Base-by-base conservation (phyloP, 2,888 invertebrate genomes). In the Amphipyra tragopoginis region DNA sequence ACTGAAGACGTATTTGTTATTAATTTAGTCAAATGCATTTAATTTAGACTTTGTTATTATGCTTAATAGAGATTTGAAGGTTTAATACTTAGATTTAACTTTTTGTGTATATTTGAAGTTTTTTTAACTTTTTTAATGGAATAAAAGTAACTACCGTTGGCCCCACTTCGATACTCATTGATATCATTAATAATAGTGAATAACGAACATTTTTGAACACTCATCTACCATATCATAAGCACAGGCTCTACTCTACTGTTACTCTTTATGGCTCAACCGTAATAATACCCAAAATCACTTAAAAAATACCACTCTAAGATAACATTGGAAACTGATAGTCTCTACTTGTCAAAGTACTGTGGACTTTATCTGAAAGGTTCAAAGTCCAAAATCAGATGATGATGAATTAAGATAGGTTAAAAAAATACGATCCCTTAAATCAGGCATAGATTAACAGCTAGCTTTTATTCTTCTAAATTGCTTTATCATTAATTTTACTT, bases 261-360 rank as follows among this genome's bases (percentile, higher is more conserved):
- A 33, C 26, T 39, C 50, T 14, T 21, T 39, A 15, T 36, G 42
- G 39, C n/a, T 14, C 11, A 55, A 53, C 61, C 57, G 65, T 69
- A 50, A 61, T 60, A 49, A 63, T 44, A 36, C 54, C 34, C 10
- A 56, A 61, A 74, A 44, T 38, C 51, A 65, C 57, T 75, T 57
- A 39, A 59, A 60, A 56, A 60, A 48, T 54, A 71, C 50, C 47
- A 52, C 47, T 75, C 26, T 42, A 43, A 77, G 75, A 75, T 72
- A 72, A 65, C 49, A 54, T 29, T 56, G 33, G 51, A 65, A 34
- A 48, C 34, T 10, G 38, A 58, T 48, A 65, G 9, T 11, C 14
- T 11, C 11, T 33, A 0, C 7, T 21, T 14, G 13, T 36, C 9
- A 34, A 38, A 44, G 34, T n/a, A 51, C n/a, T 50, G 50, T 49